These are phyloP conservation scores for Poecile atricapillus DNA, from an alignment of 2,113 vertebrate genomes.

Conservation along the genomic window DNA sequence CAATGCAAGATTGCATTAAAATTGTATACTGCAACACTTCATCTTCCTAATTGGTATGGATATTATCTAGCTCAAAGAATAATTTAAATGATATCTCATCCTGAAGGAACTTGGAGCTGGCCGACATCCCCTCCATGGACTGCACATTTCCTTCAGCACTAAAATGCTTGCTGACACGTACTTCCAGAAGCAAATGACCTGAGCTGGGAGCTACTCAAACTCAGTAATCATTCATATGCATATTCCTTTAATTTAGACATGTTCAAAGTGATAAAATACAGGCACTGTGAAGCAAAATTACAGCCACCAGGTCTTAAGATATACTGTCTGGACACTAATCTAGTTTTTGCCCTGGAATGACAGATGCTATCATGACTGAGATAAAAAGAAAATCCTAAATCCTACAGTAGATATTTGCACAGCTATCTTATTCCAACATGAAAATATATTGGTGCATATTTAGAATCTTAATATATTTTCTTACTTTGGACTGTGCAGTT, in stretches of 20 bases:
- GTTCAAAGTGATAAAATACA: neutral
- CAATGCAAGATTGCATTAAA: neutral
- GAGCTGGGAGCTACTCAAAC: neutral
- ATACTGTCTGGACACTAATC: neutral
- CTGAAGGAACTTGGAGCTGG: neutral
- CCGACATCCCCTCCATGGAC: neutral
- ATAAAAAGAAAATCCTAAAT: neutral
- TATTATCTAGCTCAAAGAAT: neutral
- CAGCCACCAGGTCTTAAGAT: neutral
- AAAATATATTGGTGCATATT: neutral
- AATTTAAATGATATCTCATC: neutral
- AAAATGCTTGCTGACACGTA: neutral
- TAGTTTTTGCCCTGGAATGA: neutral
- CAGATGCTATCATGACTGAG: neutral
- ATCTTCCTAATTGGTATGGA: neutral
- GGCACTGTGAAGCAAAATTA: neutral
- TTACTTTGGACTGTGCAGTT: rapidly evolving
- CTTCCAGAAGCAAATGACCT: neutral
- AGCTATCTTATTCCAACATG: neutral
- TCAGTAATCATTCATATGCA: neutral
- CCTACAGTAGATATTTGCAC: neutral
- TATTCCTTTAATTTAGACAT: neutral
- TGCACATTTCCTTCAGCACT: neutral
- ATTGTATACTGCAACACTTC: neutral
- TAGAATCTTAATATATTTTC: neutral